phyloP scores from a whole-genome alignment of 2,113 vertebrate species.

The Crotalus helleri region DNA sequence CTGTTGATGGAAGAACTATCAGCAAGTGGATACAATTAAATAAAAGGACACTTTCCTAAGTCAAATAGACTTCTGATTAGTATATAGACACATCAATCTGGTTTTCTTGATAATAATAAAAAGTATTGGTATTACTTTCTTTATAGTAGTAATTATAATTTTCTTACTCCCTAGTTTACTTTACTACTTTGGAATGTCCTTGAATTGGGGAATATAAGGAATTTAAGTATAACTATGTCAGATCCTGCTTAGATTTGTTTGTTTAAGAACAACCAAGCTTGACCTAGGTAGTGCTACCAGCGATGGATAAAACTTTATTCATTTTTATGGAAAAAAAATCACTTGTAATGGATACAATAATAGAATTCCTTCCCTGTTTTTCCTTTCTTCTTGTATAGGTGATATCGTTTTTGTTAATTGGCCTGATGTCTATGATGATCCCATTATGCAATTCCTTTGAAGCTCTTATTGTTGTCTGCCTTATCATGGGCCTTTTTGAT shows the following conservation, averaged over 20 bases:
- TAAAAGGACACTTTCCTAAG: neutral
- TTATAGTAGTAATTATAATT: neutral
- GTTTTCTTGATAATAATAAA: neutral
- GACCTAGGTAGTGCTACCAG: neutral
- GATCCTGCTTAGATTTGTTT: neutral
- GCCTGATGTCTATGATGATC: constrained; percentile 98
- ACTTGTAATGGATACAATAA: neutral
- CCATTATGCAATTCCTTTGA: constrained; percentile 85
- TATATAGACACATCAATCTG: neutral
- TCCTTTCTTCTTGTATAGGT: constrained; percentile 71
- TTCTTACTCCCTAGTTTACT: neutral
- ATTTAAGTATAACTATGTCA: neutral
- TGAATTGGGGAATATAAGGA: neutral
- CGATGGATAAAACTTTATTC: neutral
- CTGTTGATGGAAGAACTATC: neutral
- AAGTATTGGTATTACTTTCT: neutral
- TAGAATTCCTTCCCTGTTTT: neutral
- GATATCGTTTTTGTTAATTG: constrained; percentile 88
- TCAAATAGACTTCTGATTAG: neutral
- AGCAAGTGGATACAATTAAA: neutral
- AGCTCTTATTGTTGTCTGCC: constrained; percentile 87
- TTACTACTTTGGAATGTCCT: neutral
- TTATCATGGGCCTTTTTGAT: constrained; percentile 96
- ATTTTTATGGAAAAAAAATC: neutral
- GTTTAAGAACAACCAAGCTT: neutral